phyloP scores from a whole-genome alignment of 1,140 invertebrate species.

The Lethocerus indicus region DNA sequence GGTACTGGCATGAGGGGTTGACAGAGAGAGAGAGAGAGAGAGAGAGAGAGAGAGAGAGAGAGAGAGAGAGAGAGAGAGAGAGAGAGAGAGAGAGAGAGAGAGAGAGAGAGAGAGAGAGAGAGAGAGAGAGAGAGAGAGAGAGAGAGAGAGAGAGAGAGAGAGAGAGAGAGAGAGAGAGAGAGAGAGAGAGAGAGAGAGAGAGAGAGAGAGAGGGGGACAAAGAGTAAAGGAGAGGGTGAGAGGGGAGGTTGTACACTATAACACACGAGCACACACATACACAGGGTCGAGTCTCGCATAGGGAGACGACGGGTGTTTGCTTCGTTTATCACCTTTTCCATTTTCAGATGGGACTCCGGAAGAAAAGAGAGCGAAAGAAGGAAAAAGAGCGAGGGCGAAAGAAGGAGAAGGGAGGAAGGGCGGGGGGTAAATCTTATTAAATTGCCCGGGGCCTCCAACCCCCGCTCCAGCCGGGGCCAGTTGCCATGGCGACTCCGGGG shows the following conservation, averaged over 20 bases:
- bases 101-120: constrained; percentile 8
- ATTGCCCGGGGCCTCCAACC: too few relatives aligned
- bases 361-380: too few relatives aligned
- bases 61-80: constrained; percentile 4
- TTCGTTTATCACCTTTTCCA: too few relatives aligned
- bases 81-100: constrained; percentile 2
- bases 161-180: background rate
- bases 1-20: too few relatives aligned
- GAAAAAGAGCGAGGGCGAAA: too few relatives aligned
- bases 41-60: constrained; percentile 2
- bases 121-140: constrained; percentile 4
- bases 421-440: too few relatives aligned
- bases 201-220: constrained; percentile 2
- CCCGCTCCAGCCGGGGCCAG: too few relatives aligned
- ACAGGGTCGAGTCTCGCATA: too few relatives aligned
- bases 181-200: constrained; percentile 13
- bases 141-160: background rate
- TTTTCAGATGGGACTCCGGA: too few relatives aligned
- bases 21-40: constrained; percentile 8
- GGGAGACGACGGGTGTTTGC: too few relatives aligned
- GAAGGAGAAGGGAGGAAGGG: too few relatives aligned
- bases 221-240: background rate
- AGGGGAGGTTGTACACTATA: constrained; percentile 4
- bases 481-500: too few relatives aligned
- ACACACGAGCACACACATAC: background rate